Percentiles rank a stretch among this genome's conserved stretches.
Evolutionary conservation across 1,140 invertebrate genomes (phyloP).

Genomic region (Agraylea sexmaculata): DNA sequence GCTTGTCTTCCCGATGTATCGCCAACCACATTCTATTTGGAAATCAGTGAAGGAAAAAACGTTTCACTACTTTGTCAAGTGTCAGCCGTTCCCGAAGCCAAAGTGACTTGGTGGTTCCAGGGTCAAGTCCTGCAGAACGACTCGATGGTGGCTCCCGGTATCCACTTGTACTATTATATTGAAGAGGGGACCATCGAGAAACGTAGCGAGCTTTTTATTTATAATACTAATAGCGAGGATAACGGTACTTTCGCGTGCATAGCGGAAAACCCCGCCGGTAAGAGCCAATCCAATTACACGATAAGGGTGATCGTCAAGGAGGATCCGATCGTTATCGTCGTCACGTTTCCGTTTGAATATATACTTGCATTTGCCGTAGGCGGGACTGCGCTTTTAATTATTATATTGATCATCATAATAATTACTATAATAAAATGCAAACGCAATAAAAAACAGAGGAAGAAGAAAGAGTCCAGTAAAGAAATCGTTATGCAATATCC

Average conservation of each 20-base stretch:
- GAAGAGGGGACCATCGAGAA: slow-evolving; percentile 58
- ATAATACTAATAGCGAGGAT: slow-evolving; percentile 58
- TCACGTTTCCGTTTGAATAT: slow-evolving; percentile 54
- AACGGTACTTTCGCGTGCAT: slow-evolving; percentile 72
- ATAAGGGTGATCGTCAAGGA: slow-evolving; percentile 60
- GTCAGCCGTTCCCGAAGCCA: slow-evolving; percentile 63
- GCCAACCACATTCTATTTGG: slow-evolving; percentile 56
- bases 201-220: slow-evolving; percentile 62
- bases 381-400: slow-evolving; percentile 45
- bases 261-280: slow-evolving; percentile 72
- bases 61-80: slow-evolving; percentile 67
- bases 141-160: slow-evolving; percentile 47
- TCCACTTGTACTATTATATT: slow-evolving; percentile 53
- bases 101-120: slow-evolving; percentile 69
- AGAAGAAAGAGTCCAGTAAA: slow-evolving; percentile 42
- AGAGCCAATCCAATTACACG: slow-evolving; percentile 61
- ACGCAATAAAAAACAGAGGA: slow-evolving; percentile 41
- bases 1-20: slow-evolving; percentile 71
- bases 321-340: slow-evolving; percentile 51
- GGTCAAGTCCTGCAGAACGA: slow-evolving; percentile 62
- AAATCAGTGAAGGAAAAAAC: slow-evolving; percentile 67
- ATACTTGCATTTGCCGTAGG: slow-evolving; percentile 52
- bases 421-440: slow-evolving; percentile 49
- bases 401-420: slow-evolving; percentile 48
- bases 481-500: slow-evolving; percentile 37